These are phyloP conservation scores for Anhinga rufa DNA, from an alignment of 2,113 vertebrate species.

Conservation along the genomic window DNA sequence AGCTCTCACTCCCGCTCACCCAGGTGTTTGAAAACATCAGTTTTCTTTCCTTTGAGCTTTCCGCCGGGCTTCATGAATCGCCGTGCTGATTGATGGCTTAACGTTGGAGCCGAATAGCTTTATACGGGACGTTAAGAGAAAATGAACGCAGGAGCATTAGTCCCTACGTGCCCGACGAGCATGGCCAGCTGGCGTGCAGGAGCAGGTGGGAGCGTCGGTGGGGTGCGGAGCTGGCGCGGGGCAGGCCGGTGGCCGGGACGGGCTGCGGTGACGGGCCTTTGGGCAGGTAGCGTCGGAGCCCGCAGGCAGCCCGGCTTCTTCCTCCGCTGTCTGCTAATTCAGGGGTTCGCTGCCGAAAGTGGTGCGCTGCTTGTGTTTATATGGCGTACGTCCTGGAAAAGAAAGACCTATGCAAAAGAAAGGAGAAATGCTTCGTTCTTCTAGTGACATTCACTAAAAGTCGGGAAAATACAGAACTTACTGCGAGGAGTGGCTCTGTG, in stretches of 20 bases:
- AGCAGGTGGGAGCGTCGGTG: not conserved
- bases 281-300: not conserved
- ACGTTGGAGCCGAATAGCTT: fast-evolving
- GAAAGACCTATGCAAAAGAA: not conserved
- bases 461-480: not conserved
- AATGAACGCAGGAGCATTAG: fast-evolving
- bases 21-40: not conserved
- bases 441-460: not conserved
- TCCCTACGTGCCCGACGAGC: not conserved
- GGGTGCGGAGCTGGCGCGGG: not conserved
- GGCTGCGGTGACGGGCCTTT: too few relatives aligned
- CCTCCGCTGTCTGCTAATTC: not conserved
- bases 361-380: too few relatives aligned
- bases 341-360: not conserved
- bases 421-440: not conserved
- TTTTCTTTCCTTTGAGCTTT: not conserved
- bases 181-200: not conserved
- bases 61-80: not conserved
- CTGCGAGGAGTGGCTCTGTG: not conserved
- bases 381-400: not conserved
- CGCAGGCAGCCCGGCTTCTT: not conserved
- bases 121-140: not conserved
- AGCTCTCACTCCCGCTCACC: not conserved
- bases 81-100: not conserved
- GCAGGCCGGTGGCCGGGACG: not conserved